phyloP scores from a whole-genome alignment of 2,113 vertebrate species.

The Anolis carolinensis region DNA sequence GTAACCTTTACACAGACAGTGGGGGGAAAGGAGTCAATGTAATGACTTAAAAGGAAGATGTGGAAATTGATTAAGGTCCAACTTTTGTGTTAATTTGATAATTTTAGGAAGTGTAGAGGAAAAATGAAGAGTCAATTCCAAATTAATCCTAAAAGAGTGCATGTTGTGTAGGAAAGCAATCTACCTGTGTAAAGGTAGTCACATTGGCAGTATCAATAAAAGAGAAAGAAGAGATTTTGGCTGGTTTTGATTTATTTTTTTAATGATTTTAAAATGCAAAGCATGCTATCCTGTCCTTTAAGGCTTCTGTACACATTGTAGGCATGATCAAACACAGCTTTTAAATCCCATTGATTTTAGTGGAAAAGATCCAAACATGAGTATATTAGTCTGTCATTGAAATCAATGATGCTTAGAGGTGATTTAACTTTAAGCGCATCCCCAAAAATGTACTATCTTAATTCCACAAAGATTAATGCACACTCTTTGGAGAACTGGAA shows the following conservation, averaged over 20 bases:
- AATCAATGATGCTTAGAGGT: neutral
- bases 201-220: conserved; percentile 91
- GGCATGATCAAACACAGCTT: neutral
- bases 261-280: neutral
- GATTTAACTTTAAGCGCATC: neutral
- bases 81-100: conserved; percentile 56
- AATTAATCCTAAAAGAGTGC: conserved; percentile 73
- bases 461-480: neutral
- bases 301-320: neutral
- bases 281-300: neutral
- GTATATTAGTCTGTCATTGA: neutral
- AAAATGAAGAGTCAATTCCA: conserved; percentile 68
- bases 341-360: neutral
- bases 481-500: neutral
- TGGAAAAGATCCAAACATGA: neutral
- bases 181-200: conserved; percentile 91
- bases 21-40: conserved; percentile 75
- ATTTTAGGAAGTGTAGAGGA: conserved; percentile 65
- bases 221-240: conserved; percentile 61
- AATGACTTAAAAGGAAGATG: conserved; percentile 53
- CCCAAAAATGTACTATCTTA: neutral
- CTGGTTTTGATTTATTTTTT: conserved; percentile 10
- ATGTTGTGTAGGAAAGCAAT: conserved; percentile 73
- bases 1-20: conserved; percentile 90
- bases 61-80: conserved; percentile 47